phyloP scores from a whole-genome alignment of 2,113 vertebrate genomes.

The Phaethon lepturus region DNA sequence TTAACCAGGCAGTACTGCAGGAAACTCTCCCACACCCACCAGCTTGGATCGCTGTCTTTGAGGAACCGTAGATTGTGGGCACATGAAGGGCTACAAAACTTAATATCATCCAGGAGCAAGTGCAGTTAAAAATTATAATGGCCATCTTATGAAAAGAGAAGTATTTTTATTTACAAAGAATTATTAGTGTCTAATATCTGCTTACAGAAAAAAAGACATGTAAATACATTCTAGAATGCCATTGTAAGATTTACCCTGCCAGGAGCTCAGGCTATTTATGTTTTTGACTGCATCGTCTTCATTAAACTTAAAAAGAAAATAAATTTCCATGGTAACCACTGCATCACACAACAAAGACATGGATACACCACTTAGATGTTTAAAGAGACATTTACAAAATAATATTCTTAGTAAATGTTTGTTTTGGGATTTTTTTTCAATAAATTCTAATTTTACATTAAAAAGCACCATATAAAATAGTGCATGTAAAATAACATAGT shows the following conservation, averaged over 20 bases:
- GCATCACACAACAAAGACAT: slow-evolving; percentile 10
- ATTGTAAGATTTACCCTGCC: slow-evolving; percentile 27
- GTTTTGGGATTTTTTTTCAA: background rate
- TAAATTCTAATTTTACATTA: background rate
- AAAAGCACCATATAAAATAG: background rate
- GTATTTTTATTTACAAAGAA: background rate
- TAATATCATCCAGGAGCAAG: background rate
- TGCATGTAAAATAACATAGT: background rate
- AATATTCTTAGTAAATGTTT: background rate
- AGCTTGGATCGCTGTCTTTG: background rate
- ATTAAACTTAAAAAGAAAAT: slow-evolving; percentile 41
- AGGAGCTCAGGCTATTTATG: slow-evolving; percentile 39
- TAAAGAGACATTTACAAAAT: slow-evolving; percentile 23
- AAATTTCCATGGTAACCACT: slow-evolving; percentile 63
- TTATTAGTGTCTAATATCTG: background rate
- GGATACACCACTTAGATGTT: background rate
- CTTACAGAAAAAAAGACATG: background rate
- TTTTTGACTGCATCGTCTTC: slow-evolving; percentile 53
- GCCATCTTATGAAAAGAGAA: background rate
- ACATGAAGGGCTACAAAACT: background rate
- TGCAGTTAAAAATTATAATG: background rate
- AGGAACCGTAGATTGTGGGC: background rate
- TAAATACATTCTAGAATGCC: slow-evolving; percentile 25
- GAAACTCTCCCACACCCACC: background rate
- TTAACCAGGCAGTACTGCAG: background rate